phyloP scores from a whole-genome alignment of 1,140 invertebrate species.

The Cotesia glomerata region DNA sequence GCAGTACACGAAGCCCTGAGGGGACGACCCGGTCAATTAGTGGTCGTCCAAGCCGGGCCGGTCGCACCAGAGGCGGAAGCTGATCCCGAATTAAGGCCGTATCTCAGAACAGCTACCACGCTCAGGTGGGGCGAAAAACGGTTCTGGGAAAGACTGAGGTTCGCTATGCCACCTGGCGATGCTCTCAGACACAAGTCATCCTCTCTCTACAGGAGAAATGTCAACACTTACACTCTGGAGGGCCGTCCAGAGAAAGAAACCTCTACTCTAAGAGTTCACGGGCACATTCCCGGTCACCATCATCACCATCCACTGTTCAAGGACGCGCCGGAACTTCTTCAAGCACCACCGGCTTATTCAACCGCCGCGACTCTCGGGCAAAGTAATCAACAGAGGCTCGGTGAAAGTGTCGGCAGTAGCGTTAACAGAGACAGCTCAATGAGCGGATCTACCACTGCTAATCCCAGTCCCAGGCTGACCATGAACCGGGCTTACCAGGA shows the following conservation, averaged over 20 bases:
- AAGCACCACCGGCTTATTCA: slow-evolving; percentile 65
- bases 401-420: slow-evolving; percentile 32
- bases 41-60: slow-evolving; percentile 85
- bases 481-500: slow-evolving; percentile 62
- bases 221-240: slow-evolving; percentile 77
- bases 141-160: slow-evolving; percentile 91
- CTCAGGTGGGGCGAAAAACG: slow-evolving; percentile 87
- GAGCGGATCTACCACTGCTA: slow-evolving; percentile 32
- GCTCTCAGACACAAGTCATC: slow-evolving; percentile 58
- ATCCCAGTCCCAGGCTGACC: slow-evolving; percentile 54
- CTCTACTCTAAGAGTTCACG: slow-evolving; percentile 60
- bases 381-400: slow-evolving; percentile 34
- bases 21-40: slow-evolving; percentile 81
- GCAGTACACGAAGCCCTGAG: slow-evolving; percentile 86
- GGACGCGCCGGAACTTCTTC: slow-evolving; percentile 52
- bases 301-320: slow-evolving; percentile 60
- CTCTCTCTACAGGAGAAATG: slow-evolving; percentile 73
- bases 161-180: slow-evolving; percentile 77
- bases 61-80: slow-evolving; percentile 79
- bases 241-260: slow-evolving; percentile 65
- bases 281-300: slow-evolving; percentile 57
- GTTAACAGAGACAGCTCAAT: slow-evolving; percentile 23
- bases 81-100: slow-evolving; percentile 86
- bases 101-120: slow-evolving; percentile 81
- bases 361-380: slow-evolving; percentile 48